Conservation (phyloP, 2,113 vertebrate genomes). For the Proterorhinus semilunaris region DNA sequence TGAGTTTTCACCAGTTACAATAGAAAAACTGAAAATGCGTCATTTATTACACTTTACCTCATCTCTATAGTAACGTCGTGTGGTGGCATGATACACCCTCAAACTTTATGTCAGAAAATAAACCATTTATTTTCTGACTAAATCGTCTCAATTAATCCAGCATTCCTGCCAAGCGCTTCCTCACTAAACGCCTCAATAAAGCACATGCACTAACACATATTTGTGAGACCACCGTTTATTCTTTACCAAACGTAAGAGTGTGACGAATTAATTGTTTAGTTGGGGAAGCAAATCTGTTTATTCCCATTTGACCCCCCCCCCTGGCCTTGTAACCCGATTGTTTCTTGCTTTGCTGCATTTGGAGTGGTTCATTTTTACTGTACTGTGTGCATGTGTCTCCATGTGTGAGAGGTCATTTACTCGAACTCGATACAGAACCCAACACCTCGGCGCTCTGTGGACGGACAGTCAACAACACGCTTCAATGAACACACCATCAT, state of each 20-base stretch:
- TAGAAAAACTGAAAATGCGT: constrained; percentile 25
- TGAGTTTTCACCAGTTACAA: constrained; percentile 3
- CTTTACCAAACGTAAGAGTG: neutral
- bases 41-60: constrained; percentile 23
- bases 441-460: constrained; percentile 46
- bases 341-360: constrained; percentile 1
- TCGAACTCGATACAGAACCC: constrained; percentile 57
- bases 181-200: no score
- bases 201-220: no score
- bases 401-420: constrained; percentile 51
- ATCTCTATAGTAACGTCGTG: constrained; percentile 2
- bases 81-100: constrained; percentile 26
- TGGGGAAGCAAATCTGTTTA: no score
- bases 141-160: neutral
- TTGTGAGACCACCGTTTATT: neutral
- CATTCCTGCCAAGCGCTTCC: no score
- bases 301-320: no score
- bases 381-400: constrained; percentile 1
- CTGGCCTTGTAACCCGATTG: neutral
- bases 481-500: constrained; percentile 57
- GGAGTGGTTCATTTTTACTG: constrained; percentile 6
- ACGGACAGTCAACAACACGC: constrained; percentile 41
- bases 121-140: neutral
- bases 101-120: no score
- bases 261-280: no score